Evolutionary conservation across 2,888 invertebrate genomes (phyloP).

Genomic region (Lasioglossum leucozonium): DNA sequence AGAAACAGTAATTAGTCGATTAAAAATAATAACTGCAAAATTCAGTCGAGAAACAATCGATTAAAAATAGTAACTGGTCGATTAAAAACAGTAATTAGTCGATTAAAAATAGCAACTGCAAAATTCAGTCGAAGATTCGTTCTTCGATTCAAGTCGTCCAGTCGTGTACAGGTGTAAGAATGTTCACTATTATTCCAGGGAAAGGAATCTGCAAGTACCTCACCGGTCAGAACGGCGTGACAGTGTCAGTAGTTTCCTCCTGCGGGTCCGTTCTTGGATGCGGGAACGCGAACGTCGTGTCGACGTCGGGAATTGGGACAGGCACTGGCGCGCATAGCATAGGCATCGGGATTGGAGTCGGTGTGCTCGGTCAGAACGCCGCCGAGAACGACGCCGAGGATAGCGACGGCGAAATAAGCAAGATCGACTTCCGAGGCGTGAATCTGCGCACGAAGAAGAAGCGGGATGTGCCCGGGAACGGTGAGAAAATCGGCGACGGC

Average conservation of each 20-base stretch:
- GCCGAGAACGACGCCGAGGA: constrained; percentile 85
- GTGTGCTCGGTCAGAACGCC: constrained; percentile 64
- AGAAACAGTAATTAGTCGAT: too few relatives aligned
- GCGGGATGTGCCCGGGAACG: constrained; percentile 85
- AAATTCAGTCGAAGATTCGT: too few relatives aligned
- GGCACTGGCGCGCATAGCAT: constrained; percentile 61
- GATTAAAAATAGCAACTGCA: too few relatives aligned
- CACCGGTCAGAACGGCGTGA: constrained; percentile 85
- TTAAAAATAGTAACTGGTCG: too few relatives aligned
- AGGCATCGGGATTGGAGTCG: constrained; percentile 68
- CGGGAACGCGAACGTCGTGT: constrained; percentile 61
- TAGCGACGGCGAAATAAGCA: constrained; percentile 92
- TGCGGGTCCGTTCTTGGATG: constrained; percentile 77
- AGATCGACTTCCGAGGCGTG: constrained; percentile 90
- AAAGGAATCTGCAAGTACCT: constrained; percentile 83
- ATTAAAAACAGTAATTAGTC: too few relatives aligned
- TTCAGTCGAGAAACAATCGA: too few relatives aligned
- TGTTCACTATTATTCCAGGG: constrained; percentile 67
- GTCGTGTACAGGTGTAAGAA: not conserved
- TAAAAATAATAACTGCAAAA: too few relatives aligned
- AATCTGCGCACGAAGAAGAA: constrained; percentile 89
- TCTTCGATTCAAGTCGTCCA: not conserved
- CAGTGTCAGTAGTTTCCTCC: constrained; percentile 86
- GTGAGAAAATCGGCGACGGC: constrained; percentile 73
- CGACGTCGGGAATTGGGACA: constrained; percentile 53